These are phyloP conservation scores for Xiphorhynchus elegans DNA, from an alignment of 2,113 vertebrate genomes.

Conservation along the genomic window DNA sequence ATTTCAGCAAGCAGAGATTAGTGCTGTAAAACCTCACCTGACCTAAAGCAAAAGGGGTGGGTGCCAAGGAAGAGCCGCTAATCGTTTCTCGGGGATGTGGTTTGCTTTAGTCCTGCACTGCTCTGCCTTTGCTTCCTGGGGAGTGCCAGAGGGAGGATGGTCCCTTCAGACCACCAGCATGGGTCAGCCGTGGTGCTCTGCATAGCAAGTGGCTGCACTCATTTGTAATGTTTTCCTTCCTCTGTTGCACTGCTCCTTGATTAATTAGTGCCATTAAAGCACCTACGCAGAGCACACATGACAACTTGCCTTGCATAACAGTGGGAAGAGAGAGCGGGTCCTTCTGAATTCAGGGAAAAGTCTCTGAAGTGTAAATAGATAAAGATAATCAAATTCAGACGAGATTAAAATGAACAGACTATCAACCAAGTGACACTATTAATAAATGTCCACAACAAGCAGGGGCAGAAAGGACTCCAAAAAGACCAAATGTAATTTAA, in stretches of 20 bases:
- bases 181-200: neutral
- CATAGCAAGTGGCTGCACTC: neutral
- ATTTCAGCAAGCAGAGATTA: neutral
- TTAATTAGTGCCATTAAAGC: conserved; percentile 58
- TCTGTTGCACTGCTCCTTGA: neutral
- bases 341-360: conserved; percentile 40
- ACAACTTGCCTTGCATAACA: neutral
- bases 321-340: neutral
- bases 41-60: neutral
- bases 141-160: neutral
- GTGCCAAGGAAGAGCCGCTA: neutral
- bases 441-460: conserved; percentile 65
- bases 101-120: neutral
- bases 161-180: neutral
- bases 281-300: neutral
- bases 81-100: neutral
- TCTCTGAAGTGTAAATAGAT: conserved; percentile 69
- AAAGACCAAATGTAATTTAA: conserved; percentile 62
- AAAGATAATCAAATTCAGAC: conserved; percentile 68
- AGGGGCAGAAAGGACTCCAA: conserved; percentile 34
- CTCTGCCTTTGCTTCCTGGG: neutral
- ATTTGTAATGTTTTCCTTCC: conserved; percentile 21
- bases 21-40: neutral
- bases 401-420: conserved; percentile 70
- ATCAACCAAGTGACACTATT: conserved; percentile 66